Percentiles rank a stretch among this genome's conserved stretches.
Evolutionary conservation across 2,888 invertebrate species (phyloP).

Genomic region (Abrostola tripartita): DNA sequence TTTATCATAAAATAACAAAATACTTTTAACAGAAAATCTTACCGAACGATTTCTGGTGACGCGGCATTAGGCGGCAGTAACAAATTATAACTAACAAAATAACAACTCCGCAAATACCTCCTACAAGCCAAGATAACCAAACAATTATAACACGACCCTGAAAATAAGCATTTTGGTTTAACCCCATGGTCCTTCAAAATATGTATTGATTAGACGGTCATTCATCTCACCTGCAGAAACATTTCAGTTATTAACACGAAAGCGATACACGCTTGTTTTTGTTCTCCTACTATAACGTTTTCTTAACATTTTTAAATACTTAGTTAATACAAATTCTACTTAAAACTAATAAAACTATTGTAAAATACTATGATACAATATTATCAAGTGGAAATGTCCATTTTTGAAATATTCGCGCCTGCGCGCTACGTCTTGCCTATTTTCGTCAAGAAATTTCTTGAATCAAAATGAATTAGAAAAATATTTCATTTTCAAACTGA

Average conservation of each 20-base stretch:
- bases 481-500: no score
- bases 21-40: conserved; percentile 58
- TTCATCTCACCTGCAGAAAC: conserved; percentile 80
- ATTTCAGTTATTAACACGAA: conserved; percentile 81
- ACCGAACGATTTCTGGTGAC: conserved; percentile 91
- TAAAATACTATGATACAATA: conserved; percentile 56
- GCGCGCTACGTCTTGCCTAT: conserved; percentile 44
- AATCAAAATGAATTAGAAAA: no score
- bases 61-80: conserved; percentile 91
- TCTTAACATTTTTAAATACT: conserved; percentile 76
- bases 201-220: conserved; percentile 63
- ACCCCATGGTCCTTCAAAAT: conserved; percentile 37
- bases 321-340: conserved; percentile 63
- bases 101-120: conserved; percentile 90
- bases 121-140: conserved; percentile 88
- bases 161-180: conserved; percentile 59
- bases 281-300: conserved; percentile 68
- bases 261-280: conserved; percentile 77
- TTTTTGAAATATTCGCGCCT: conserved; percentile 69
- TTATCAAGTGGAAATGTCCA: conserved; percentile 56
- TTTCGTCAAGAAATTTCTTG: conserved; percentile 36
- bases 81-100: conserved; percentile 90
- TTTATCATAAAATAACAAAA: no score
- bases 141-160: conserved; percentile 87
- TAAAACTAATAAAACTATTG: conserved; percentile 64